Evolutionary conservation across 2,888 invertebrate species (phyloP).

Genomic region (Trichopria drosophilae): DNA sequence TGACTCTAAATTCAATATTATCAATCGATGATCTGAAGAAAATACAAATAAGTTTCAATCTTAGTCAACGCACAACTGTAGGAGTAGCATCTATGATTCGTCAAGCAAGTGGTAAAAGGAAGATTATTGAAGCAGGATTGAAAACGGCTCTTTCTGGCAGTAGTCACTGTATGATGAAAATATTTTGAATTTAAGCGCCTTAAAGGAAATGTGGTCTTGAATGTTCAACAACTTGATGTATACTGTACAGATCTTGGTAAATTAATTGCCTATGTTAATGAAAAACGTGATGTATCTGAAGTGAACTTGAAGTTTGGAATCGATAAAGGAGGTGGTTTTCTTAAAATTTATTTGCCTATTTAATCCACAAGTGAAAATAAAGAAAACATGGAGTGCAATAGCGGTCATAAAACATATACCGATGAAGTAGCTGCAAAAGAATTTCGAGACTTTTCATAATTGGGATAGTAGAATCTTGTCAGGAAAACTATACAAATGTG

Average conservation of each 20-base stretch:
- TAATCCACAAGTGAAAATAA: too few relatives aligned
- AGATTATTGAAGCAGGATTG: background rate
- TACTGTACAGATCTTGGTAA: background rate
- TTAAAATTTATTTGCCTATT: slow-evolving; percentile 1
- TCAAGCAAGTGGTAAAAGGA: background rate
- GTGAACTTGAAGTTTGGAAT: background rate
- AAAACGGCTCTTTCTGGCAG: background rate
- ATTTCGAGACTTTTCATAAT: background rate
- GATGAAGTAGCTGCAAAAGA: too few relatives aligned
- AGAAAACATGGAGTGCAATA: too few relatives aligned
- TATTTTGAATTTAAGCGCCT: background rate
- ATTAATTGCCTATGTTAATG: background rate
- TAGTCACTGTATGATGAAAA: background rate
- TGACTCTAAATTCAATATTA: slow-evolving; percentile 4
- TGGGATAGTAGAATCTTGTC: background rate
- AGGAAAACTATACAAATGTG: slow-evolving; percentile 3
- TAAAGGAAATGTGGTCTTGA: background rate
- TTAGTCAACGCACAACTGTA: background rate
- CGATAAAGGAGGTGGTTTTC: background rate
- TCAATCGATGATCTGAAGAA: background rate
- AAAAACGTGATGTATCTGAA: background rate
- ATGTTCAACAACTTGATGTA: background rate
- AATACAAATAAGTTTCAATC: slow-evolving; percentile 1
- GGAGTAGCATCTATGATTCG: background rate
- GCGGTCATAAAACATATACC: too few relatives aligned